These are phyloP conservation scores for Pogonognathellus flavescens DNA, from an alignment of 1,140 invertebrate genomes.

Conservation along the genomic window DNA sequence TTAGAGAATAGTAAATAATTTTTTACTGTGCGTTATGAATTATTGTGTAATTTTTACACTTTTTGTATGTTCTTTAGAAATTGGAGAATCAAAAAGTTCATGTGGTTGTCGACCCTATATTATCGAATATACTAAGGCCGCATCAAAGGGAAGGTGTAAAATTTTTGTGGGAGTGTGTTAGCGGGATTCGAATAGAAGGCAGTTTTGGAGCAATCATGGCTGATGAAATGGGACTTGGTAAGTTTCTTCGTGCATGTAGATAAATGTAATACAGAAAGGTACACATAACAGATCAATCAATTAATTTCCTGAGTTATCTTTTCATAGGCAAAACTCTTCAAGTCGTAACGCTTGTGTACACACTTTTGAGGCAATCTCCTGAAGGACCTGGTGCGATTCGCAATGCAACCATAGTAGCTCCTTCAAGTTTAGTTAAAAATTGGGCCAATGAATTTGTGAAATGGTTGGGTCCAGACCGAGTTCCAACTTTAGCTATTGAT, in stretches of 20 bases:
- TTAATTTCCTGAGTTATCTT: too few species aligned
- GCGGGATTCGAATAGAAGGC: constrained; percentile 87
- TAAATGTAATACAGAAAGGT: too few species aligned
- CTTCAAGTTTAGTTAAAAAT: constrained; percentile 98
- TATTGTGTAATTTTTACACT: constrained; percentile 4
- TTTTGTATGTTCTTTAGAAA: constrained; percentile 57
- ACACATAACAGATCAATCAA: too few species aligned
- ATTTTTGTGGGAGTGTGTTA: constrained; percentile 99
- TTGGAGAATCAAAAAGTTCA: constrained; percentile 80
- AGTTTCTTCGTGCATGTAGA: too few species aligned
- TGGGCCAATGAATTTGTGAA: constrained; percentile 99
- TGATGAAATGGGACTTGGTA: constrained; percentile 90
- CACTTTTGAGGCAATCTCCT: constrained; percentile 87
- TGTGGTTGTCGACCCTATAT: constrained; percentile 93
- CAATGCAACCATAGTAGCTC: constrained; percentile 95
- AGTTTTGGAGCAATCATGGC: constrained; percentile 98
- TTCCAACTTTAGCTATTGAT: constrained; percentile 91
- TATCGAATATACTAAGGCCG: constrained; percentile 91
- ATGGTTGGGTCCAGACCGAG: constrained; percentile 89
- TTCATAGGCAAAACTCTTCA: constrained; percentile 94
- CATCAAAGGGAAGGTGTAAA: constrained; percentile 99
- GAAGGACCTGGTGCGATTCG: constrained; percentile 71
- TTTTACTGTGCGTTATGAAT: background rate
- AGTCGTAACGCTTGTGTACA: constrained; percentile 97
- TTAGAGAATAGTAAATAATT: background rate